Conservation (phyloP, 2,888 invertebrate species). For the Luperina nickerlii region DNA sequence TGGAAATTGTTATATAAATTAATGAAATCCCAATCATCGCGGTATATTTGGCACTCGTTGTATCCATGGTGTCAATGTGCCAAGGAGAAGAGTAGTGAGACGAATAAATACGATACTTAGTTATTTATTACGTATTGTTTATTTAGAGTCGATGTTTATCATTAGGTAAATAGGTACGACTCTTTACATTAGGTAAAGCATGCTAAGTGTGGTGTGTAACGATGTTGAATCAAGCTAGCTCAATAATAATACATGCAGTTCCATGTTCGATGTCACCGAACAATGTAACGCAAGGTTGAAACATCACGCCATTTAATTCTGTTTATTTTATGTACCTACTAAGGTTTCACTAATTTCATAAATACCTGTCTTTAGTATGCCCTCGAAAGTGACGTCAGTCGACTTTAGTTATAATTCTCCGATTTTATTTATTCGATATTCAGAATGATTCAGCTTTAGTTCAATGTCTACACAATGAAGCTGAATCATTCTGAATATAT, state of each 20-base stretch:
- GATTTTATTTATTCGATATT: background rate
- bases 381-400: background rate
- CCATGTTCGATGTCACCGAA: slow-evolving; percentile 32
- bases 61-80: slow-evolving; percentile 35
- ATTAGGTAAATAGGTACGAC: background rate
- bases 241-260: slow-evolving; percentile 46
- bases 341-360: slow-evolving; percentile 4
- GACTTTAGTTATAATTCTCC: background rate
- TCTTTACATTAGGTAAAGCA: slow-evolving; percentile 12
- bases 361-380: background rate
- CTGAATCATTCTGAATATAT: background rate
- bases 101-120: slow-evolving; percentile 3
- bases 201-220: slow-evolving; percentile 40
- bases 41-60: slow-evolving; percentile 38
- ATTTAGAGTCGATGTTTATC: background rate
- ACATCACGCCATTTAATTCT: slow-evolving; percentile 40
- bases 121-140: slow-evolving; percentile 16
- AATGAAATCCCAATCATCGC: slow-evolving; percentile 38
- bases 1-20: slow-evolving; percentile 28
- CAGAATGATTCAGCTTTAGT: background rate
- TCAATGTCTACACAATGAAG: background rate
- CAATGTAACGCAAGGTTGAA: slow-evolving; percentile 48
- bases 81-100: slow-evolving; percentile 5
- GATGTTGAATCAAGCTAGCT: slow-evolving; percentile 43
- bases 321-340: slow-evolving; percentile 12